Conservation (phyloP, 2,888 invertebrate genomes). For the Noctua comes region DNA sequence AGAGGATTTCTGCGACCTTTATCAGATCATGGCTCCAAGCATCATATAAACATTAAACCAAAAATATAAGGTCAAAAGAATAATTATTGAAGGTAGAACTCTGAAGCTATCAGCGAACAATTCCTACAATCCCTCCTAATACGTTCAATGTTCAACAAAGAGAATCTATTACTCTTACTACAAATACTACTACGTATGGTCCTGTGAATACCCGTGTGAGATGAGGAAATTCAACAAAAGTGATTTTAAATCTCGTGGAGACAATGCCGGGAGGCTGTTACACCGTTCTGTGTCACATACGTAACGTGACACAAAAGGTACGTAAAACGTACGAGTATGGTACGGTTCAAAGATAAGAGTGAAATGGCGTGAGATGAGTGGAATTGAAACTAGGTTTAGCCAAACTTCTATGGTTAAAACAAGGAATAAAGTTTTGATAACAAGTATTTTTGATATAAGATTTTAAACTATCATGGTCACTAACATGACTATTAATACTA, state of each 20-base stretch:
- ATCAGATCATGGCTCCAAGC: neutral
- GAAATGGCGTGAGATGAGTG: no score
- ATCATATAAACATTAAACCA: neutral
- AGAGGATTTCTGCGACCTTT: neutral
- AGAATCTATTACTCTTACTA: conserved; percentile 61
- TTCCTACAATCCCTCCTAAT: conserved; percentile 22
- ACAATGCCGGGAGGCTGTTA: conserved; percentile 59
- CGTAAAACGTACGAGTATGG: neutral
- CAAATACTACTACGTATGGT: conserved; percentile 70
- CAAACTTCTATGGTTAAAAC: no score
- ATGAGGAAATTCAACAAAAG: conserved; percentile 76
- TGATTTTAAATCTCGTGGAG: conserved; percentile 76
- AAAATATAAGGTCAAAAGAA: conserved; percentile 3
- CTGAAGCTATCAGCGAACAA: conserved; percentile 2
- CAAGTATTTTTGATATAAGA: no score
- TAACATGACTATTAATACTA: no score
- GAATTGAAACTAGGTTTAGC: neutral
- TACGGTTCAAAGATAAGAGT: neutral
- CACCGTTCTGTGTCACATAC: conserved; percentile 59
- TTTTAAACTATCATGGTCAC: no score
- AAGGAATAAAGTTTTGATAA: no score
- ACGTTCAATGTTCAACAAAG: conserved; percentile 41
- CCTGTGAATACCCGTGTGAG: conserved; percentile 69
- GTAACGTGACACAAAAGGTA: neutral
- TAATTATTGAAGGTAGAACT: neutral